Conservation (phyloP, 1,140 invertebrate genomes). For the Heterodera schachtii region DNA sequence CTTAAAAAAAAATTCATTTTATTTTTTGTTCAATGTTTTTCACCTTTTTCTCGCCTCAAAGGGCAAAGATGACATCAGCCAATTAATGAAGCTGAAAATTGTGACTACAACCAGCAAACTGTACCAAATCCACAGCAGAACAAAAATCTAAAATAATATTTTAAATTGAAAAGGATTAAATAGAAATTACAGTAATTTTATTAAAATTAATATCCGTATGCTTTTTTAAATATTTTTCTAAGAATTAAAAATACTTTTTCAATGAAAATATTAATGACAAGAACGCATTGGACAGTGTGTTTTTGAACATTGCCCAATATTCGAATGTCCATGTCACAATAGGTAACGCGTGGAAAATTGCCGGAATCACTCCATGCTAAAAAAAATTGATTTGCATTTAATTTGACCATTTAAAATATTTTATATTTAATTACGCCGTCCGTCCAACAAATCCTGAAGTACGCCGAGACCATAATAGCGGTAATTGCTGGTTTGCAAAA, state of each 20-base stretch:
- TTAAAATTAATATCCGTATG: too few relatives aligned
- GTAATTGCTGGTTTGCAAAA: constrained; percentile 68
- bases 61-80: constrained; percentile 53
- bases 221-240: too few relatives aligned
- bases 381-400: constrained; percentile 23
- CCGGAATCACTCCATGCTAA: constrained; percentile 65
- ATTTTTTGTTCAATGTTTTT: constrained; percentile 17
- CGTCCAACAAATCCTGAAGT: constrained; percentile 54
- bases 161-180: neutral
- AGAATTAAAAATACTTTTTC: constrained; percentile 61
- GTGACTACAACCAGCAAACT: constrained; percentile 68
- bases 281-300: constrained; percentile 67
- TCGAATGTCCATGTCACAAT: constrained; percentile 70
- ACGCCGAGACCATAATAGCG: constrained; percentile 65
- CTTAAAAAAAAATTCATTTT: constrained; percentile 39
- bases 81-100: constrained; percentile 59
- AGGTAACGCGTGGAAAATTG: constrained; percentile 65
- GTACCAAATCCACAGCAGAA: constrained; percentile 70
- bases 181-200: too few relatives aligned
- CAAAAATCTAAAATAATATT: constrained; percentile 58
- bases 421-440: constrained; percentile 46
- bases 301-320: constrained; percentile 67
- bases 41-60: constrained; percentile 55
- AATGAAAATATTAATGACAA: constrained; percentile 67
- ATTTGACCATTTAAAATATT: neutral